Percentiles rank a stretch among this genome's conserved stretches.
Conservation (phyloP, 2,888 invertebrate genomes). For the Eupeodes luniger region DNA sequence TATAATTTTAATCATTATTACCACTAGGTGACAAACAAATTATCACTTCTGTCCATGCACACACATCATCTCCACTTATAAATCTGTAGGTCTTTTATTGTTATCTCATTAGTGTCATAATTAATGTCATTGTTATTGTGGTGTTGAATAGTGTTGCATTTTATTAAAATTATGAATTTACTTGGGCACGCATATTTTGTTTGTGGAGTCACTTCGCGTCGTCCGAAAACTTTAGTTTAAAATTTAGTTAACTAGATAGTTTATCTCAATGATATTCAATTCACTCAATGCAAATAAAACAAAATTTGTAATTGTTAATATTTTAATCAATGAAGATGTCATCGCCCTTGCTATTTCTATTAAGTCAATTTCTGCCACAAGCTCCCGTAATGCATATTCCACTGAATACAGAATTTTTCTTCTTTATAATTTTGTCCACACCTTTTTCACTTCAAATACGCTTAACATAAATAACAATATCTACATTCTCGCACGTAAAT, state of each 20-base stretch:
- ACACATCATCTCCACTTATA: not conserved
- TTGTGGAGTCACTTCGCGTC: too few species aligned
- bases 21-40: not conserved
- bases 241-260: too few species aligned
- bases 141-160: not conserved
- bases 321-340: not conserved
- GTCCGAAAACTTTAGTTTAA: too few species aligned
- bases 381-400: constrained; percentile 1
- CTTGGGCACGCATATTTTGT: not conserved
- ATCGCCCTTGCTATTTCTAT: constrained; percentile 1
- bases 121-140: not conserved
- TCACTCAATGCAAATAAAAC: too few species aligned
- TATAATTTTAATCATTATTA: not conserved
- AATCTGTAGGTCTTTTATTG: not conserved
- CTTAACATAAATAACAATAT: not conserved
- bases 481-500: not conserved
- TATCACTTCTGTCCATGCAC: not conserved
- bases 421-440: constrained; percentile 8
- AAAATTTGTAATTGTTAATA: too few species aligned
- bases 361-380: not conserved
- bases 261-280: too few species aligned
- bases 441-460: constrained; percentile 19
- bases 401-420: not conserved
- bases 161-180: not conserved
- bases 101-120: not conserved